Conservation (phyloP, 2,113 vertebrate species). For the Clupea harengus region DNA sequence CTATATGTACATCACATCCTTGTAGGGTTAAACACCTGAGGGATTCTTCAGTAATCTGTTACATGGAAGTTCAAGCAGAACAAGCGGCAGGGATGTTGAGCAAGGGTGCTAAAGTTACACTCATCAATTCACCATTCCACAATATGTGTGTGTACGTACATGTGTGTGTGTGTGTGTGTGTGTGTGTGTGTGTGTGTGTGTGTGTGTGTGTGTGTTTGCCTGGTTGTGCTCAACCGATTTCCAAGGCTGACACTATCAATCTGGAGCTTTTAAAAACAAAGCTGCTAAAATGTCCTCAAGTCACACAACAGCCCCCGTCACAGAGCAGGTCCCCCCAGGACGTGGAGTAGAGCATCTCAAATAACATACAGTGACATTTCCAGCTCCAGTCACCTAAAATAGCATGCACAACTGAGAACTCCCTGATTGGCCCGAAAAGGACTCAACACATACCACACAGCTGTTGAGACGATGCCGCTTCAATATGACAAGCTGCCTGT, state of each 20-base stretch:
- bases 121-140: background rate
- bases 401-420: background rate
- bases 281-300: no score
- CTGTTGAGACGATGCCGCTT: background rate
- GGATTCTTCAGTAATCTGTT: background rate
- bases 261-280: no score
- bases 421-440: background rate
- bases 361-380: background rate
- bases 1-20: background rate
- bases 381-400: background rate
- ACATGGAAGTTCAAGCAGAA: background rate
- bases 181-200: background rate
- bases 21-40: background rate
- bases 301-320: background rate
- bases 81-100: background rate
- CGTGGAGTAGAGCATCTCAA: background rate
- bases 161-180: slow-evolving; percentile 25
- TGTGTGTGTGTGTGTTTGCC: background rate
- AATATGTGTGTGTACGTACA: slow-evolving; percentile 36
- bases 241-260: no score
- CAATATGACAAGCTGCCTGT: no score
- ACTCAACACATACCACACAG: background rate
- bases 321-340: background rate
- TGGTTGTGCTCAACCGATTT: no score
- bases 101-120: background rate